Percentiles rank a stretch among this genome's conserved stretches.
Conservation (phyloP, 2,797 vertebrate species). For the Alosa sapidissima region DNA sequence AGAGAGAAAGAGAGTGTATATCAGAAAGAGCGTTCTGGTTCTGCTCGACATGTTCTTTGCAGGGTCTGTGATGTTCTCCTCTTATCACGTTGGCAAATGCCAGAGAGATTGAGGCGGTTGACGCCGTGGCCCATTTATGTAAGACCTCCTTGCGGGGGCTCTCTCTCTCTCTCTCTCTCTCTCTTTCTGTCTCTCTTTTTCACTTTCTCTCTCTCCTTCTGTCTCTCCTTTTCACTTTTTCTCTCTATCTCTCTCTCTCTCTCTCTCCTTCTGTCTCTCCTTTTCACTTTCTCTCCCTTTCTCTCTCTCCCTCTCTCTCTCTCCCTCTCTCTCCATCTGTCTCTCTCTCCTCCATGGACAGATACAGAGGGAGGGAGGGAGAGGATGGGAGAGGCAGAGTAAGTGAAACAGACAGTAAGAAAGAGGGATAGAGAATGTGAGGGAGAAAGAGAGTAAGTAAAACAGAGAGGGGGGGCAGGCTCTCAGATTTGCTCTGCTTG, state of each 20-base stretch:
- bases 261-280: neutral
- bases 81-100: conserved; percentile 39
- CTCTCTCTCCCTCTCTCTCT: neutral
- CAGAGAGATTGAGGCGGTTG: conserved; percentile 19
- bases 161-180: conserved; percentile 17
- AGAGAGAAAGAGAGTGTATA: neutral
- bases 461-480: neutral
- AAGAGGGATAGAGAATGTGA: neutral
- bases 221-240: neutral
- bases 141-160: conserved; percentile 52
- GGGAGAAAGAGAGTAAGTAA: neutral
- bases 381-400: neutral
- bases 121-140: conserved; percentile 54
- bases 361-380: conserved; percentile 14
- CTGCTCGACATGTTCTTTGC: neutral
- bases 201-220: neutral
- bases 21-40: conserved; percentile 26
- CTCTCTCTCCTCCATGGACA: conserved; percentile 4
- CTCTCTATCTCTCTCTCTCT: neutral
- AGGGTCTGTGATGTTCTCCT: neutral
- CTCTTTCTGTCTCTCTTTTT: neutral
- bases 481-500: neutral
- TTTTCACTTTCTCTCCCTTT: neutral
- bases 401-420: neutral
- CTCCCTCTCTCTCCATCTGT: neutral